Conservation (phyloP, 1,140 invertebrate species). For the Sipha flava region DNA sequence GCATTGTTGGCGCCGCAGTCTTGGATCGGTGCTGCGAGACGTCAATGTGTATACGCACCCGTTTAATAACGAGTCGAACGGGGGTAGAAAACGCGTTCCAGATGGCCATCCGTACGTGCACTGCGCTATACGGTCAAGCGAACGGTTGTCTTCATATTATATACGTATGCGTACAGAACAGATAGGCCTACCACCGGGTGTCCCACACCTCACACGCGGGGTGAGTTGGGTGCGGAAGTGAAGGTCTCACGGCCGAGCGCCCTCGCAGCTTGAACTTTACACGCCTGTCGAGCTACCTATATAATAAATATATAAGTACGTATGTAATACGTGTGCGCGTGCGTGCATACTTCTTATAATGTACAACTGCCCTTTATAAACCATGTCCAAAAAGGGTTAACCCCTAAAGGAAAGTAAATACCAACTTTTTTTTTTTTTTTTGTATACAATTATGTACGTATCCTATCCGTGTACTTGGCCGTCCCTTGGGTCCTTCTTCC, state of each 20-base stretch:
- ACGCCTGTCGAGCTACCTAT: background rate
- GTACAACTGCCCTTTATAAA: constrained; percentile 19
- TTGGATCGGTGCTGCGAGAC: background rate
- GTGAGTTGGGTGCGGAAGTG: no score
- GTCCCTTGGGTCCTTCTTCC: no score
- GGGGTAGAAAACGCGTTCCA: background rate
- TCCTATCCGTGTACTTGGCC: no score
- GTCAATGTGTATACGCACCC: background rate
- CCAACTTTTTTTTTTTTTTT: constrained; percentile 38
- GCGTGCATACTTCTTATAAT: background rate
- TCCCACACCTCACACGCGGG: no score
- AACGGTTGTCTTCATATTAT: no score
- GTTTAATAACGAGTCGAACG: background rate
- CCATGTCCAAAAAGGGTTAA: constrained; percentile 28
- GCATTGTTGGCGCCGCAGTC: background rate
- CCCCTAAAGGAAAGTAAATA: constrained; percentile 28
- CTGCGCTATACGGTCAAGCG: background rate
- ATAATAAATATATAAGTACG: background rate
- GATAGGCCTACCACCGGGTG: no score
- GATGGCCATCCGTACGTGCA: background rate
- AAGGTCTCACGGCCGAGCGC: background rate
- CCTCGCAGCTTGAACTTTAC: constrained; percentile 14
- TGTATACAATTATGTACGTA: no score
- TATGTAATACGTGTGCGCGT: background rate
- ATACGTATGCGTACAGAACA: no score